These are phyloP conservation scores for Diloba caeruleocephala DNA, from an alignment of 2,888 invertebrate genomes.

Conservation along the genomic window DNA sequence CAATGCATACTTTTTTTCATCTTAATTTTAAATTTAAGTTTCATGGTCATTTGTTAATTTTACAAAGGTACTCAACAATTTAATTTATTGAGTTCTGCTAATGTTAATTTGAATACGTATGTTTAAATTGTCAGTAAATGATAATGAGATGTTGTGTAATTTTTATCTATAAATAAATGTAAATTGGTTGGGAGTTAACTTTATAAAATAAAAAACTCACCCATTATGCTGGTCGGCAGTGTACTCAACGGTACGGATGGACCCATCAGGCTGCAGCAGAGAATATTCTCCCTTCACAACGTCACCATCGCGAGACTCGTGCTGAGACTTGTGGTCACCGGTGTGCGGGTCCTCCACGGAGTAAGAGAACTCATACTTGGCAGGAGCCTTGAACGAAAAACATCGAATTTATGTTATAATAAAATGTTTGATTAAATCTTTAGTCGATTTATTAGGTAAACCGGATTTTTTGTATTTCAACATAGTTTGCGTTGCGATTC, in stretches of 20 bases:
- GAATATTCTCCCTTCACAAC: constrained; percentile 87
- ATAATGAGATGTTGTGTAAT: too few species aligned
- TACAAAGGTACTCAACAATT: too few species aligned
- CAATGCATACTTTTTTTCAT: too few species aligned
- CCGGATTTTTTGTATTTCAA: background rate
- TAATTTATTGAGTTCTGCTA: too few species aligned
- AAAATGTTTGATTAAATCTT: background rate
- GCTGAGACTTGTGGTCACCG: constrained; percentile 88
- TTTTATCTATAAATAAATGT: too few species aligned
- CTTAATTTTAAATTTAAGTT: too few species aligned
- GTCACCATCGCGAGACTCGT: constrained; percentile 83
- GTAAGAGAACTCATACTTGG: constrained; percentile 89
- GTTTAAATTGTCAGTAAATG: too few species aligned
- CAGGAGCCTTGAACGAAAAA: constrained; percentile 74
- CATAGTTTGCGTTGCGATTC: background rate
- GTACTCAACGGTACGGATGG: constrained; percentile 87
- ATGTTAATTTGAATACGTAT: too few species aligned
- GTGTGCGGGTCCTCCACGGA: constrained; percentile 89
- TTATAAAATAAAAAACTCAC: constrained; percentile 64
- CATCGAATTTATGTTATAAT: background rate
- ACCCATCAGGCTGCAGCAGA: constrained; percentile 88
- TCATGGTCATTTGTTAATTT: too few species aligned
- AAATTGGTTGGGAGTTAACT: too few species aligned
- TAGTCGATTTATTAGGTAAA: background rate
- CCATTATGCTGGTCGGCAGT: constrained; percentile 88